A percentile compares a stretch with the other conserved stretches of the same genome.
These are phyloP conservation scores for Dynastes tityus DNA, from an alignment of 2,888 invertebrate species.

Conservation along the genomic window DNA sequence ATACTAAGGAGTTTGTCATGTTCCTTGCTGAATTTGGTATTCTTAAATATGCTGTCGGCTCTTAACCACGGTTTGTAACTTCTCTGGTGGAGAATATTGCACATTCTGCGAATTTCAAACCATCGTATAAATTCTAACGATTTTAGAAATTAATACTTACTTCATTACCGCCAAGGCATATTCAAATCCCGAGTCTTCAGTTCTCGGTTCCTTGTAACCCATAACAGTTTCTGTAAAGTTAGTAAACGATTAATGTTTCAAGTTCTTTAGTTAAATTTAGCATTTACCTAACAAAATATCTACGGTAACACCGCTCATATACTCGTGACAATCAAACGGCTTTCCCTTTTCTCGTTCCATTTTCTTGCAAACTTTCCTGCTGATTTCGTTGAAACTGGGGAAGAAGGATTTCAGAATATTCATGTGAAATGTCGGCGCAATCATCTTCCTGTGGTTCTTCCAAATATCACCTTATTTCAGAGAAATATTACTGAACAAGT, in stretches of 20 bases:
- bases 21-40: slow-evolving; percentile 69
- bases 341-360: slow-evolving; percentile 68
- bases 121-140: neutral
- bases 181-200: slow-evolving; percentile 71
- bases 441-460: slow-evolving; percentile 72
- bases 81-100: slow-evolving; percentile 73
- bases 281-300: slow-evolving; percentile 70
- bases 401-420: slow-evolving; percentile 73
- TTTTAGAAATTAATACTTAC: slow-evolving; percentile 63
- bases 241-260: neutral
- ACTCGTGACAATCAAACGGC: slow-evolving; percentile 72
- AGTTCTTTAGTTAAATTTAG: neutral
- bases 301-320: slow-evolving; percentile 71
- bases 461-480: slow-evolving; percentile 70
- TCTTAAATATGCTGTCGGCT: slow-evolving; percentile 70
- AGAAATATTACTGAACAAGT: slow-evolving; percentile 17
- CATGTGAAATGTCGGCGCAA: slow-evolving; percentile 73
- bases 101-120: slow-evolving; percentile 69
- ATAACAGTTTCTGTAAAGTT: slow-evolving; percentile 72
- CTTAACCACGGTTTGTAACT: slow-evolving; percentile 71
- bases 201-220: slow-evolving; percentile 71
- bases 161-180: slow-evolving; percentile 75
- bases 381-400: slow-evolving; percentile 72
- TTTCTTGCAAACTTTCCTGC: slow-evolving; percentile 67
- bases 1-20: slow-evolving; percentile 69